phyloP scores from a whole-genome alignment of 2,113 vertebrate genomes.

The Ibidorhyncha struthersii region DNA sequence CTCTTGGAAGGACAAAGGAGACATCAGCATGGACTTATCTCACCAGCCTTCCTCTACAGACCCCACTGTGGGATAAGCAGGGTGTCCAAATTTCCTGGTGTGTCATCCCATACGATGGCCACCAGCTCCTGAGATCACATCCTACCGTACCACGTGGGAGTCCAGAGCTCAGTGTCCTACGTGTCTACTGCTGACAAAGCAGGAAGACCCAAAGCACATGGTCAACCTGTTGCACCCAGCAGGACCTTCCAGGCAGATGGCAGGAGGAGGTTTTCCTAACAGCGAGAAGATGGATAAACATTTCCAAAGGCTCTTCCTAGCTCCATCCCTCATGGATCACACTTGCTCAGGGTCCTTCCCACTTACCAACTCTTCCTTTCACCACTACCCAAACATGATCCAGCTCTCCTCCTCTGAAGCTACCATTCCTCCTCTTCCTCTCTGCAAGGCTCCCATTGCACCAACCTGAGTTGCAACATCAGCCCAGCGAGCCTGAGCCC shows the following conservation, averaged over 20 bases:
- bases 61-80: neutral
- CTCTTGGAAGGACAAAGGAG: neutral
- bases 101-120: neutral
- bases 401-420: neutral
- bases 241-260: neutral
- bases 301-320: neutral
- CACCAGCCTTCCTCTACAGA: neutral
- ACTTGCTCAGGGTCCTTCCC: neutral
- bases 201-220: neutral
- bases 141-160: neutral
- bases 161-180: neutral
- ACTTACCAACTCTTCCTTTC: neutral
- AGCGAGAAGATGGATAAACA: neutral
- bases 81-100: neutral
- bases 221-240: neutral
- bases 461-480: neutral
- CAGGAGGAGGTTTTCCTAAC: neutral
- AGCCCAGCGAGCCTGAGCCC: neutral
- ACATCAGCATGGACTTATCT: neutral
- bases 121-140: neutral
- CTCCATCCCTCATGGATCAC: neutral
- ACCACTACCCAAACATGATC: neutral
- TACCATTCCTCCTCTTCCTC: neutral
- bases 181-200: neutral
- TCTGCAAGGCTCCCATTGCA: neutral